phyloP scores from a whole-genome alignment of 2,113 vertebrate species.

The Thinocorus orbignyianus region DNA sequence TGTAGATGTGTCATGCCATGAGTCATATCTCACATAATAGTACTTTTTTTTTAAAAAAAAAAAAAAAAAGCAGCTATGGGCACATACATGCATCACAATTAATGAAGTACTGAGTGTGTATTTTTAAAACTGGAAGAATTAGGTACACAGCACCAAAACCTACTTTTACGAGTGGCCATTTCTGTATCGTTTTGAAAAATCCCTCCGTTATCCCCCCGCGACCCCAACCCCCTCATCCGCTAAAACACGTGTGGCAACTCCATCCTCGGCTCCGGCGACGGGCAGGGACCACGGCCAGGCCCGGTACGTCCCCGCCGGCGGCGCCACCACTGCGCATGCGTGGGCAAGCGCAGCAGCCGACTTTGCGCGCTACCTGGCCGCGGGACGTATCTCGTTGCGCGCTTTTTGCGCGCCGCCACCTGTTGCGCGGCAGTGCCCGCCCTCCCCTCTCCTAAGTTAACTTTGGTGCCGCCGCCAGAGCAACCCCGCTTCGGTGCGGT shows the following conservation, averaged over 20 bases:
- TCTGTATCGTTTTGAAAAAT: neutral
- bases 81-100: neutral
- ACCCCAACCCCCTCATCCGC: neutral
- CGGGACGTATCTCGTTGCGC: neutral
- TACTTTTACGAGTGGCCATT: neutral
- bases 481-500: neutral
- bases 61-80: neutral
- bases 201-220: neutral
- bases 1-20: conserved; percentile 19
- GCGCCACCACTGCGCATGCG: conserved; percentile 20
- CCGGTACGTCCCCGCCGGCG: neutral
- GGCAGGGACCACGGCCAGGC: neutral
- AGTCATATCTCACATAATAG: conserved; percentile 24
- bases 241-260: neutral
- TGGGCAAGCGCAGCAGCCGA: conserved; percentile 25
- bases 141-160: neutral
- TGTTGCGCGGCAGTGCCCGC: neutral
- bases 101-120: neutral
- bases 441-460: neutral
- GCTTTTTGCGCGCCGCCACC: neutral
- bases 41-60: neutral
- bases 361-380: conserved; percentile 42
- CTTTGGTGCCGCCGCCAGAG: neutral
- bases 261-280: too few relatives aligned
- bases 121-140: neutral